Percentiles rank a stretch among this genome's conserved stretches.
Conservation (phyloP, 2,113 vertebrate genomes). For the Calidris pygmaea region DNA sequence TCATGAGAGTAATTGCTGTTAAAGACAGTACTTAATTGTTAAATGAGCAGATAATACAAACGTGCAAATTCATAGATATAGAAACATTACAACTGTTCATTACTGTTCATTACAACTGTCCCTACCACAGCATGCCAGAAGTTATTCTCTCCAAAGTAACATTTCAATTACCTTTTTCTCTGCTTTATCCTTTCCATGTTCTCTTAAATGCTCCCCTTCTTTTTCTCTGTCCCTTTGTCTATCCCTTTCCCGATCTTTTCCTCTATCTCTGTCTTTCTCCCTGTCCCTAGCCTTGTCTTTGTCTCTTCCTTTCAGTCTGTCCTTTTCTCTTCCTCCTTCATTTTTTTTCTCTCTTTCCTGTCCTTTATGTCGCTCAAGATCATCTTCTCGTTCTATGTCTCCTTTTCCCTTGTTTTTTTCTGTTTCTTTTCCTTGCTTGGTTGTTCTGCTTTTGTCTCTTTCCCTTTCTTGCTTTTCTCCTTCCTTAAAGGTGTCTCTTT, state of each 20-base stretch:
- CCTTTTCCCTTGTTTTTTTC: constrained; percentile 52
- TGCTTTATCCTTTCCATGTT: constrained; percentile 52
- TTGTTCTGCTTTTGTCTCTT: neutral
- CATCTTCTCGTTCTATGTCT: constrained; percentile 15
- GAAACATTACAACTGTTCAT: neutral
- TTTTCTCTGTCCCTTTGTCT: constrained; percentile 62
- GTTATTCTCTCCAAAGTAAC: neutral
- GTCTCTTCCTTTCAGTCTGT: constrained; percentile 34
- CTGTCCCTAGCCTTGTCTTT: constrained; percentile 67
- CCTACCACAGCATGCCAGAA: fast-evolving
- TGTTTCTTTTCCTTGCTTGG: constrained; percentile 43
- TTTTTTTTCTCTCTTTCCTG: constrained; percentile 52
- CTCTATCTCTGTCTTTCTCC: constrained; percentile 72
- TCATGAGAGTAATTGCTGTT: neutral
- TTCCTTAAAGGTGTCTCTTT: constrained; percentile 38
- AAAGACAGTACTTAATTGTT: neutral
- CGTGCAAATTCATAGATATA: too few species aligned
- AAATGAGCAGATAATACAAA: neutral
- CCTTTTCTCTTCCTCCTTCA: constrained; percentile 69
- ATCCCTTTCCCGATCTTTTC: constrained; percentile 72
- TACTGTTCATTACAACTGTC: too few species aligned
- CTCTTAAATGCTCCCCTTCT: constrained; percentile 56
- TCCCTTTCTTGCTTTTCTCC: constrained; percentile 67
- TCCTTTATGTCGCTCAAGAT: neutral
- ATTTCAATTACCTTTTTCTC: constrained; percentile 72